A percentile compares a stretch with the other conserved stretches of the same genome.
Conservation (phyloP, 2,888 invertebrate genomes). For the Cryptocephalus primarius region DNA sequence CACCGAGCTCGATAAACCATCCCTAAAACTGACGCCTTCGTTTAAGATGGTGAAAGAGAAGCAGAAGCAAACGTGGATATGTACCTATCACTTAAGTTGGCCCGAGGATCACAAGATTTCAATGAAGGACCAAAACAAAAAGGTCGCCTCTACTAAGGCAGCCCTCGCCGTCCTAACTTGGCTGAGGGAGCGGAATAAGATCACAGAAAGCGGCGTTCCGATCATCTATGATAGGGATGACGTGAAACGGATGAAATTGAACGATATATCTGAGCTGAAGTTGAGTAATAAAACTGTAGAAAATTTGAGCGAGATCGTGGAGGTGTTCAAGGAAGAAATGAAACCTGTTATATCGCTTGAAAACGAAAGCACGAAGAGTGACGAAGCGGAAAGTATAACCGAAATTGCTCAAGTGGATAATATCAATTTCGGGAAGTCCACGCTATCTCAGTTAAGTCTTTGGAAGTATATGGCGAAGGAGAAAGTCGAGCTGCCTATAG, state of each 20-base stretch:
- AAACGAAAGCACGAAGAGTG: neutral
- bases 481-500: slow-evolving; percentile 31
- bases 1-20: slow-evolving; percentile 32
- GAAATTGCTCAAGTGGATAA: neutral
- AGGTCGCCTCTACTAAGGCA: slow-evolving; percentile 43
- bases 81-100: slow-evolving; percentile 46
- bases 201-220: slow-evolving; percentile 41
- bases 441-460: neutral
- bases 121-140: slow-evolving; percentile 42
- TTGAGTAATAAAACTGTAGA: slow-evolving; percentile 26
- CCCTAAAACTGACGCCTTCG: slow-evolving; percentile 30
- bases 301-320: slow-evolving; percentile 35
- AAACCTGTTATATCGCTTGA: slow-evolving; percentile 12
- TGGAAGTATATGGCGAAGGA: slow-evolving; percentile 26
- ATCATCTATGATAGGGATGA: slow-evolving; percentile 38
- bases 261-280: slow-evolving; percentile 22
- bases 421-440: neutral
- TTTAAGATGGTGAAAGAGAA: slow-evolving; percentile 29
- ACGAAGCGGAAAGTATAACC: neutral
- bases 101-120: slow-evolving; percentile 46
- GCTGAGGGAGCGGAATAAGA: slow-evolving; percentile 39
- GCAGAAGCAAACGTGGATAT: slow-evolving; percentile 38
- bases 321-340: slow-evolving; percentile 19
- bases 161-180: slow-evolving; percentile 44
- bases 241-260: slow-evolving; percentile 30